Evolutionary conservation across 2,888 invertebrate species (phyloP).

Genomic region (Tanypteryx hageni): DNA sequence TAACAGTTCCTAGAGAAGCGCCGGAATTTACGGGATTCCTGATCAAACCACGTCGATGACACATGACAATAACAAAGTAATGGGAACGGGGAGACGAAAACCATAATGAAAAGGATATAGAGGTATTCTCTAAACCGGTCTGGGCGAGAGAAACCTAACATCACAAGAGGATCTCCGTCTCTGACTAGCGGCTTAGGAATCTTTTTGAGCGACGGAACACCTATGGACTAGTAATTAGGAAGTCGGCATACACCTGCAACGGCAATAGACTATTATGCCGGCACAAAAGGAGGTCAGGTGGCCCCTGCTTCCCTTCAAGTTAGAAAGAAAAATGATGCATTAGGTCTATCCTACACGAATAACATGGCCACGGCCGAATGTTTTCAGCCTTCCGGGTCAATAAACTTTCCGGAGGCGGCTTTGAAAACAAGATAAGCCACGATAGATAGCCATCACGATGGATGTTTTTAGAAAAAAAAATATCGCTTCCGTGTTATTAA

Average conservation of each 20-base stretch:
- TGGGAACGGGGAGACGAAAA: background rate
- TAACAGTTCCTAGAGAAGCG: background rate
- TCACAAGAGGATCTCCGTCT: background rate
- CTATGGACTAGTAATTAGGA: slow-evolving; percentile 24
- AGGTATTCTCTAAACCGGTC: background rate
- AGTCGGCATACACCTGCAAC: slow-evolving; percentile 7
- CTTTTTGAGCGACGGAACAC: slow-evolving; percentile 15
- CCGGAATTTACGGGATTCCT: slow-evolving; percentile 6
- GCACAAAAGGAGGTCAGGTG: background rate
- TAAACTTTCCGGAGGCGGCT: background rate
- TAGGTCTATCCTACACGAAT: background rate
- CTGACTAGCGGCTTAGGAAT: background rate
- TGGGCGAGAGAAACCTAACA: background rate
- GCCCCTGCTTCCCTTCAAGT: background rate
- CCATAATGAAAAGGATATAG: background rate
- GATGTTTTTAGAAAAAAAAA: background rate
- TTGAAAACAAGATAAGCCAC: background rate
- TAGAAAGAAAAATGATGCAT: background rate
- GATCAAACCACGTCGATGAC: background rate
- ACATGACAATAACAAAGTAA: background rate
- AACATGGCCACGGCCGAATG: background rate
- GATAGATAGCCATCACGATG: background rate
- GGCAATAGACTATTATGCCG: background rate
- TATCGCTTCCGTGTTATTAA: background rate
- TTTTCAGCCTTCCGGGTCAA: slow-evolving; percentile 1